Percentiles rank a stretch among this genome's conserved stretches.
Conservation (phyloP, 1,140 invertebrate species). For the Heliothis virescens region DNA sequence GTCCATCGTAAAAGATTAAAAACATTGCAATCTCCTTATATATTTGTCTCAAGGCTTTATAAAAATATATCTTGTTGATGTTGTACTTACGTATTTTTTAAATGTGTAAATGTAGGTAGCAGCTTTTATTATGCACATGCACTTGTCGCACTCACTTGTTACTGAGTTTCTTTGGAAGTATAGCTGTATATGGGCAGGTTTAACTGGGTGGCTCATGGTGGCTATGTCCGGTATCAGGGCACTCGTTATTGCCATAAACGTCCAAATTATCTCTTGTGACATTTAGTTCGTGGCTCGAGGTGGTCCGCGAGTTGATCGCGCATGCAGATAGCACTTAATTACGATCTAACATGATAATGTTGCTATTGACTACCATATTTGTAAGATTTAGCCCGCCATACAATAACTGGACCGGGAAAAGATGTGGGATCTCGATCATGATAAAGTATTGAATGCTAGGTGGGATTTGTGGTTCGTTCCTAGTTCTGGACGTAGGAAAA, state of each 20-base stretch:
- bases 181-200: slow-evolving; percentile 3
- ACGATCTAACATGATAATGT: slow-evolving; percentile 25
- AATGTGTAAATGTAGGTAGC: background rate
- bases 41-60: slow-evolving; percentile 24
- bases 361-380: slow-evolving; percentile 14
- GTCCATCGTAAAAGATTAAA: slow-evolving; percentile 17
- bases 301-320: background rate
- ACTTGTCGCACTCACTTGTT: slow-evolving; percentile 28
- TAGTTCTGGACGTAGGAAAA: too few relatives aligned
- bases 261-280: slow-evolving; percentile 46
- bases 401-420: background rate
- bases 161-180: slow-evolving; percentile 8
- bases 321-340: slow-evolving; percentile 29
- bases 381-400: background rate
- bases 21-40: background rate
- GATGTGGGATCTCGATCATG: background rate
- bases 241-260: slow-evolving; percentile 43
- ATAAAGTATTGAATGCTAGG: background rate
- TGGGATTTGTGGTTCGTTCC: too few relatives aligned
- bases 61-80: slow-evolving; percentile 22
- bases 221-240: slow-evolving; percentile 17
- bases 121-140: slow-evolving; percentile 6
- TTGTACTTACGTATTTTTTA: slow-evolving; percentile 12
- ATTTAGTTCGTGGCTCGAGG: slow-evolving; percentile 35
- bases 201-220: background rate